Conservation (phyloP, 2,888 invertebrate genomes). For the Volucella bombylans region DNA sequence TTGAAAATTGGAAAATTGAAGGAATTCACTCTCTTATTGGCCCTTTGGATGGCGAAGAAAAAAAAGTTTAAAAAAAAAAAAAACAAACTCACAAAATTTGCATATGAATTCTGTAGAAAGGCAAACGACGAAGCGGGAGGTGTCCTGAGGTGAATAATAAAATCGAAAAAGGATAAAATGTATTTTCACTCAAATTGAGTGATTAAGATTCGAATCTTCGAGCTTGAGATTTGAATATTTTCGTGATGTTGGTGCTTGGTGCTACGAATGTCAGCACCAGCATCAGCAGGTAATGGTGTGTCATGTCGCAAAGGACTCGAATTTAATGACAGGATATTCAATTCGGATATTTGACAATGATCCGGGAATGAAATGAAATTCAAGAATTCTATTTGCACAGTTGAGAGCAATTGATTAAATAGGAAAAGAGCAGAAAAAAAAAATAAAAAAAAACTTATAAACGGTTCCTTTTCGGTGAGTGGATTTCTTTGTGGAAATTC, state of each 20-base stretch:
- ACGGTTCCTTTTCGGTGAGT: constrained; percentile 17
- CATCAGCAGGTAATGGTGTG: too few species aligned
- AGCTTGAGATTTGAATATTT: constrained; percentile 56
- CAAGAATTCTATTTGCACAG: constrained; percentile 70
- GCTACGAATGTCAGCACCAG: too few species aligned
- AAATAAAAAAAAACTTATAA: constrained; percentile 11
- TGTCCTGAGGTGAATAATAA: constrained; percentile 67
- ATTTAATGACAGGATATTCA: constrained; percentile 69
- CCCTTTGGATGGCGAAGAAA: constrained; percentile 16
- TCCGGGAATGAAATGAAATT: constrained; percentile 69
- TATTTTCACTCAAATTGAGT: constrained; percentile 74
- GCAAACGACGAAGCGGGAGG: constrained; percentile 4
- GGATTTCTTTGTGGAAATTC: constrained; percentile 52
- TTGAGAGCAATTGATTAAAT: constrained; percentile 74
- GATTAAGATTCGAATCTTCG: constrained; percentile 69
- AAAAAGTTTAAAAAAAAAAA: background rate
- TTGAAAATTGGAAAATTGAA: constrained; percentile 73
- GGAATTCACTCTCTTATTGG: constrained; percentile 63
- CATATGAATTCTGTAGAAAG: constrained; percentile 57
- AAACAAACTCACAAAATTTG: constrained; percentile 51
- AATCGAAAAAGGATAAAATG: constrained; percentile 72
- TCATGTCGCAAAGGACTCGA: constrained; percentile 36
- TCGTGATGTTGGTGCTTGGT: background rate
- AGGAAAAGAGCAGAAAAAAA: constrained; percentile 13
- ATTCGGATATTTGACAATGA: constrained; percentile 70